Evolutionary conservation across 1,140 invertebrate species (phyloP).

Genomic region (Zaprionus ghesquierei): DNA sequence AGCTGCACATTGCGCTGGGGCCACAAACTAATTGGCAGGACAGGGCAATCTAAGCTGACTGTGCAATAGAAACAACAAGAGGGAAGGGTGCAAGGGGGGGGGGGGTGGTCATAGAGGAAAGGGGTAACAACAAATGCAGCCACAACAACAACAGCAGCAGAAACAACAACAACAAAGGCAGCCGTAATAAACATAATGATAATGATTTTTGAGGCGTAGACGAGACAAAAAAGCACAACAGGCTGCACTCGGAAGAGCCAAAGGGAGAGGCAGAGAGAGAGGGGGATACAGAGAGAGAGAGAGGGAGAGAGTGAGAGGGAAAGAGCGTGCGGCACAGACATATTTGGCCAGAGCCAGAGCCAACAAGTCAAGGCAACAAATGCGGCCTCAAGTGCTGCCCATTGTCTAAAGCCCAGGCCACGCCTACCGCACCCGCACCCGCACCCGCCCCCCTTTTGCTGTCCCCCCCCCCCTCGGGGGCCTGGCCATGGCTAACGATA

Average conservation of each 20-base stretch:
- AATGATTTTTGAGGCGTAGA: conserved; percentile 9
- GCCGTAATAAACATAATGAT: conserved; percentile 14
- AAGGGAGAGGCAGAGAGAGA: too few relatives aligned
- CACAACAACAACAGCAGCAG: conserved; percentile 1
- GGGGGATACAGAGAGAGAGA: background rate
- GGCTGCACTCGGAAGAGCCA: too few relatives aligned
- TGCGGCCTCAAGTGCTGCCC: conserved; percentile 23
- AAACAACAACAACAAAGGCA: conserved; percentile 6
- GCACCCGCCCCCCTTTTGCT: background rate
- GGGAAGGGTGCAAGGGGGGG: background rate
- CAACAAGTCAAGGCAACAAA: conserved; percentile 53
- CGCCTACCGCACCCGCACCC: background rate
- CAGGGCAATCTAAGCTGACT: background rate
- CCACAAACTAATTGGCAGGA: conserved; percentile 16
- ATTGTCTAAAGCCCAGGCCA: conserved; percentile 26
- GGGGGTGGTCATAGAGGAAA: too few relatives aligned
- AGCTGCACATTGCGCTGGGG: background rate
- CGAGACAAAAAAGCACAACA: conserved; percentile 5
- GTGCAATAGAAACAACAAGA: background rate
- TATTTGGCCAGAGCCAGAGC: conserved; percentile 19
- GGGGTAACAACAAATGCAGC: background rate
- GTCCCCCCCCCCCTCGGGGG: background rate
- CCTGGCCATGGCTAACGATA: conserved; percentile 62
- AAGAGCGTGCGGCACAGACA: background rate
- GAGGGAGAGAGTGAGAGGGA: background rate